phyloP scores from a whole-genome alignment of 1,140 invertebrate species.

The Bombus difficillimus region DNA sequence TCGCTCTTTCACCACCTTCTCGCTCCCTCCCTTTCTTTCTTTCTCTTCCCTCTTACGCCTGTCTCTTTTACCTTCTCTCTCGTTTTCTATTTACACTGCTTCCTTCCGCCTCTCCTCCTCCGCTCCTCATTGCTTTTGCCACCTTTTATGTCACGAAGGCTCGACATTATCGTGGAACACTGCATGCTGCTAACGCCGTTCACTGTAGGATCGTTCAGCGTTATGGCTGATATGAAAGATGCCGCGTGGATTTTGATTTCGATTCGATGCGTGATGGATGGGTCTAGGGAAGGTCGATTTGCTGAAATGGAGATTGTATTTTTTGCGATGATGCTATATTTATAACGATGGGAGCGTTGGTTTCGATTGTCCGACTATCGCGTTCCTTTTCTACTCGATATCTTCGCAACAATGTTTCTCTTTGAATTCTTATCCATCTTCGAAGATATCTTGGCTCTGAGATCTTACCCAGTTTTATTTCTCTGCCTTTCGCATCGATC shows the following conservation, averaged over 20 bases:
- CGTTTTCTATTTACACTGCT: background rate
- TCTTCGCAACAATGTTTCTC: background rate
- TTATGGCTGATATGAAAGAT: constrained; percentile 45
- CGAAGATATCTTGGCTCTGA: background rate
- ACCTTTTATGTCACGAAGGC: constrained; percentile 57
- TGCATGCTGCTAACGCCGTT: constrained; percentile 36
- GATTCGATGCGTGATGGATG: background rate
- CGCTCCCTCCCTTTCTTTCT: background rate
- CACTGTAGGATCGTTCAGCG: constrained; percentile 38
- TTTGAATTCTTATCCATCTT: background rate
- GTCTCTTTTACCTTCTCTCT: background rate
- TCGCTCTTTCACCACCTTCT: constrained; percentile 30
- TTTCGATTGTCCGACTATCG: background rate
- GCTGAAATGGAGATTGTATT: constrained; percentile 8
- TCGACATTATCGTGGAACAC: constrained; percentile 61
- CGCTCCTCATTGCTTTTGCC: background rate
- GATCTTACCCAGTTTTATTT: too few relatives aligned
- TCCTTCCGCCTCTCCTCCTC: background rate
- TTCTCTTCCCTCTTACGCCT: background rate
- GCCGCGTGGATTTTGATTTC: constrained; percentile 5
- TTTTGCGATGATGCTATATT: background rate
- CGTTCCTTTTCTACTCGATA: background rate
- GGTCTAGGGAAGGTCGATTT: background rate
- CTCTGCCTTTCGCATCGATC: background rate
- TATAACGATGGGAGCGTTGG: background rate